Percentiles rank a stretch among this genome's conserved stretches.
Evolutionary conservation across 2,113 vertebrate genomes (phyloP).

Genomic region (Panthera leo): DNA sequence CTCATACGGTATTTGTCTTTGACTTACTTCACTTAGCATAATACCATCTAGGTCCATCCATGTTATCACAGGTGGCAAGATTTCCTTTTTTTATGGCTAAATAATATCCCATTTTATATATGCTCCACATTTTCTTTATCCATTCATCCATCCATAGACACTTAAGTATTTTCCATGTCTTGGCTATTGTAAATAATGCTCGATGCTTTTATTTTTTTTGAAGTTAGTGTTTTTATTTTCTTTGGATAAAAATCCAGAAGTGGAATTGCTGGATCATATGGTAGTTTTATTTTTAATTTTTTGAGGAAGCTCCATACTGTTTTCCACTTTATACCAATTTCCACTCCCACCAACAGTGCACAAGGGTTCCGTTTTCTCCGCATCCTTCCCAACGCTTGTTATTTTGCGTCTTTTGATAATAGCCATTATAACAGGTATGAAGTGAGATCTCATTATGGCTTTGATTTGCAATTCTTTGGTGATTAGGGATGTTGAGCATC

Average conservation of each 20-base stretch:
- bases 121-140: background rate
- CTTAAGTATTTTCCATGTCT: background rate
- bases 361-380: background rate
- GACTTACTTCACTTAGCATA: background rate
- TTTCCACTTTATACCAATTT: background rate
- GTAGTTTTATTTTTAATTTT: background rate
- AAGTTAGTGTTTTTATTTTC: background rate
- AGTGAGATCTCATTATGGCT: background rate
- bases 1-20: background rate
- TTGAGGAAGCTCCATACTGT: background rate
- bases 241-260: slow-evolving; percentile 14
- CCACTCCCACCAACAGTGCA: background rate
- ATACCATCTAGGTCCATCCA: background rate
- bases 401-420: background rate
- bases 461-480: background rate
- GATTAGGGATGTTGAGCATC: background rate
- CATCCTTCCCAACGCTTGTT: background rate
- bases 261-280: background rate
- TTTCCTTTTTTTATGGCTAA: background rate
- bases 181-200: background rate
- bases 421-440: background rate
- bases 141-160: background rate
- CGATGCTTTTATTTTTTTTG: background rate
- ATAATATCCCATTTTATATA: background rate
- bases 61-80: background rate